Base-by-base conservation (phyloP, 2,888 invertebrate species). In the Mechanitis messenoides region DNA sequence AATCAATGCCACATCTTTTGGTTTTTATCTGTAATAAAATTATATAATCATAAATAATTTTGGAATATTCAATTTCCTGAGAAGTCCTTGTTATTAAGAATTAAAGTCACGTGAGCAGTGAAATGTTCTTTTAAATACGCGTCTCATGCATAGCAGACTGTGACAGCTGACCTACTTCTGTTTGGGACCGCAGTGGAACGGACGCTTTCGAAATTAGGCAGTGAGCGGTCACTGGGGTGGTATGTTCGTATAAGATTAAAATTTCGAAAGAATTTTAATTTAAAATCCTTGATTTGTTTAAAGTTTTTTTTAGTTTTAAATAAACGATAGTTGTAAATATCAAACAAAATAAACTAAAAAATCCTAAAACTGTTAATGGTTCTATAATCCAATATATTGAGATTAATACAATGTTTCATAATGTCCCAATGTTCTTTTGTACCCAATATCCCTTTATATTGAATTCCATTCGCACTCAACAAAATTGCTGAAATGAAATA, bases 121-220 rank as follows among this genome's bases (percentile, higher is more conserved):
- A 80, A 82, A 84, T 77, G 79, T 76, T 63, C 78, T 82, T 83
- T 84, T 83, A 85, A 84, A 85, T 83, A 83, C 80, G 77, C 80
- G 80, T 81, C 79, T 83, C 84, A 84, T 86, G 86, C 85, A 86
- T 86, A 85, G 84, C 72, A 76, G 84, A 80, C 83, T 75, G 75
- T 73, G 69, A 64, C 68, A 64, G 67, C 66, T 74, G 78, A 77
- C 78, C 79, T 69, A 76, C 70, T 76, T 79, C 71, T 71, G 68
- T 71, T 70, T 68, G 60, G 64, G 67, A 61, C 56, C 55, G 59
- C 58, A 45, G 45, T 61, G 63, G 54, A 53, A 60, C 60, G 67
- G 65, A 65, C 70, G 68, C 68, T 69, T 68, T 62, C 55, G 45
- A 59, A 46, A 65, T 67, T 62, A 62, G 54, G 59, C 20, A 50